Percentiles rank a stretch among this genome's conserved stretches.
phyloP scores from a whole-genome alignment of 2,888 invertebrate genomes.

The Operophtera brumata region DNA sequence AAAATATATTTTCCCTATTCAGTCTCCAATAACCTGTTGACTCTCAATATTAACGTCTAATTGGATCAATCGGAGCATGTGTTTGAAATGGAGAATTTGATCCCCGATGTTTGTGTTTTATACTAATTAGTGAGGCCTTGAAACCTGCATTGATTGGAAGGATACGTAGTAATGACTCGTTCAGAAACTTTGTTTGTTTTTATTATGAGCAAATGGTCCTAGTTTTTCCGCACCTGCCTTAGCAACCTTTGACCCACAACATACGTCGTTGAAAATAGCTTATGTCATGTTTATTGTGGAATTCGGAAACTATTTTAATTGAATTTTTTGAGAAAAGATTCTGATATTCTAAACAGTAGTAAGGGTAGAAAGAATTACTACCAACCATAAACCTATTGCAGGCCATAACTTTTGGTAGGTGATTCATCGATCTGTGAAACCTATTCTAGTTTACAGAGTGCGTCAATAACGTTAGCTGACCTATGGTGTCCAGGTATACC shows the following conservation, averaged over 20 bases:
- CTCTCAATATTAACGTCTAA: constrained; percentile 35
- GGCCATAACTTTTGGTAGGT: too few species aligned
- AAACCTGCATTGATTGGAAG: constrained; percentile 23
- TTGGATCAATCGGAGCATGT: constrained; percentile 47
- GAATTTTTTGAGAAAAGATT: too few species aligned
- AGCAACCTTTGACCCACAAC: too few species aligned
- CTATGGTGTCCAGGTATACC: not conserved
- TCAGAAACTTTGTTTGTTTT: not conserved
- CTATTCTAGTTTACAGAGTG: not conserved
- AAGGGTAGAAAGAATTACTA: too few species aligned
- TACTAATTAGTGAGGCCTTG: constrained; percentile 50
- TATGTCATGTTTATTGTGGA: too few species aligned
- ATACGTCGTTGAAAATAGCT: too few species aligned
- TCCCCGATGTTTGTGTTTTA: constrained; percentile 46
- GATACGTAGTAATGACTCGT: not conserved
- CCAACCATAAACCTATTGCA: too few species aligned
- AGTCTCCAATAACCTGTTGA: constrained; percentile 5
- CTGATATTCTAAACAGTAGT: too few species aligned
- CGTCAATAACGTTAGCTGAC: too few species aligned
- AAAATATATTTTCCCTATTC: constrained; percentile 1
- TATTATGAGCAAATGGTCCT: not conserved
- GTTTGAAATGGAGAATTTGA: constrained; percentile 44
- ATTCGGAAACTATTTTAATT: too few species aligned
- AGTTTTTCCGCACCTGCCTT: too few species aligned
- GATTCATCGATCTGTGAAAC: too few species aligned